Conservation (phyloP, 1,140 invertebrate species). For the Propsilocerus akamusi region DNA sequence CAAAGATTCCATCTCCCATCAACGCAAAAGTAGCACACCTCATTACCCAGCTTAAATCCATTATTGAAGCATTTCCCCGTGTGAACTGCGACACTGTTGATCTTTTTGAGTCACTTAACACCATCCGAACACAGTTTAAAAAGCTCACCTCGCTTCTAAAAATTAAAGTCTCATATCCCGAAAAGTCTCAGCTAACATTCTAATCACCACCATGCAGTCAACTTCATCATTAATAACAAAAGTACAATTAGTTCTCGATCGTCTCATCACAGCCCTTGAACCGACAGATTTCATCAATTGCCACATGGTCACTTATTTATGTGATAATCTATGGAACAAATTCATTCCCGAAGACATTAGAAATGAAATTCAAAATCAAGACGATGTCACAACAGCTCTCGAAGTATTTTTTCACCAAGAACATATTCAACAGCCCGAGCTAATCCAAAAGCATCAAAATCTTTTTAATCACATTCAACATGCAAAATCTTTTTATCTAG, state of each 20-base stretch:
- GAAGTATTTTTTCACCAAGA: background rate
- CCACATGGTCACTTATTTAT: background rate
- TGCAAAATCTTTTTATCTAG: background rate
- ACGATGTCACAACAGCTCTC: background rate
- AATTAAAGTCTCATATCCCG: conserved; percentile 29
- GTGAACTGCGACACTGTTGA: conserved; percentile 42
- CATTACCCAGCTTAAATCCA: conserved; percentile 31
- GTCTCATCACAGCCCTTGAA: background rate
- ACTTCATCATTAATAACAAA: background rate
- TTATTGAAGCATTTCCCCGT: conserved; percentile 42
- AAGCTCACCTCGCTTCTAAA: conserved; percentile 45
- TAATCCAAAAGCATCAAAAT: background rate
- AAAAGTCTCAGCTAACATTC: conserved; percentile 30
- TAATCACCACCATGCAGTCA: conserved; percentile 11
- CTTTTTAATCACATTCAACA: background rate
- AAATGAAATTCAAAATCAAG: background rate
- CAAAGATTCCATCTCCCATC: conserved; percentile 13
- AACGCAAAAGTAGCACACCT: conserved; percentile 31
- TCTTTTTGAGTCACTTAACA: conserved; percentile 35
- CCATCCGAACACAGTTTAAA: conserved; percentile 43
- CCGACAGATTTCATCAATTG: background rate
- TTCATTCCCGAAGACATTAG: background rate
- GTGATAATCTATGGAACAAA: background rate
- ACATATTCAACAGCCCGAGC: background rate
- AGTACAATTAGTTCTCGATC: background rate